Conservation (phyloP, 53 echinoderm and acorn worm genomes). For the Temnopleurus reevesii region DNA sequence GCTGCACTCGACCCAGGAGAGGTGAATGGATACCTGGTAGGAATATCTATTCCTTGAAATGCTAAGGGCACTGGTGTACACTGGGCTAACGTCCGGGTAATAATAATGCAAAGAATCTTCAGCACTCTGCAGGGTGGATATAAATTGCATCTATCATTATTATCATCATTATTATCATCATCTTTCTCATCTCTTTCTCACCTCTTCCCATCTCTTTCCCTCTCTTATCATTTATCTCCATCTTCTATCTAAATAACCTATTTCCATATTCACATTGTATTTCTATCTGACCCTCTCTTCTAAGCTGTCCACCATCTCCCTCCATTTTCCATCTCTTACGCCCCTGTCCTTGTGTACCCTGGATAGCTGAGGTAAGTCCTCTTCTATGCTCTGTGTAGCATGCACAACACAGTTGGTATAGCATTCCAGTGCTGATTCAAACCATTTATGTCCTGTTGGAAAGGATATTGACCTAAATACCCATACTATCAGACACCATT, state of each 20-base stretch:
- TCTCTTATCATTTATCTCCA: neutral
- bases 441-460: conserved; percentile 1
- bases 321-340: neutral
- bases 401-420: neutral
- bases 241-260: neutral
- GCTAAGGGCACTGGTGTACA: too few species aligned
- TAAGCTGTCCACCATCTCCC: neutral
- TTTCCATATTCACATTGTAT: neutral
- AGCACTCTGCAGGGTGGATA: too few species aligned
- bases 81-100: too few species aligned
- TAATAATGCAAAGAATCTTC: too few species aligned
- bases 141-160: too few species aligned
- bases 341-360: neutral
- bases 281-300: neutral
- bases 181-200: neutral
- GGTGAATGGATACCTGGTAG: too few species aligned
- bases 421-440: conserved; percentile 1
- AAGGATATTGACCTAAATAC: conserved; percentile 27
- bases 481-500: neutral
- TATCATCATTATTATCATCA: neutral
- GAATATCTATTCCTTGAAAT: too few species aligned
- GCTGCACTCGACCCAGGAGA: too few species aligned
- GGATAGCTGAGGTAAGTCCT: neutral
- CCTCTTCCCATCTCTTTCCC: neutral
- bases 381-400: neutral